phyloP scores from a whole-genome alignment of 2,797 vertebrate genomes.

The Acanthurus tractus region DNA sequence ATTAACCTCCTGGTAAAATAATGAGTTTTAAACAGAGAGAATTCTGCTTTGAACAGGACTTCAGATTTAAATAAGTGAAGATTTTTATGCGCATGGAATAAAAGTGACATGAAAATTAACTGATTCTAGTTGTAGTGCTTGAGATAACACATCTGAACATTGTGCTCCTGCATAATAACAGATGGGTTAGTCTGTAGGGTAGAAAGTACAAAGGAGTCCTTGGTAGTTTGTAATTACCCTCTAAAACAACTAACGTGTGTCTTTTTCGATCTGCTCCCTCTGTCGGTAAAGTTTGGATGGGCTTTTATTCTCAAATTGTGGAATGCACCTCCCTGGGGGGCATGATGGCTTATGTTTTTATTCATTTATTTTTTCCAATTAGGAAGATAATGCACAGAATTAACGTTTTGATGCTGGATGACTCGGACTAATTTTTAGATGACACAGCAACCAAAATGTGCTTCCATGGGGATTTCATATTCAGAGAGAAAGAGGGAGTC shows the following conservation, averaged over 20 bases:
- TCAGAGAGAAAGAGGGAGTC: no score
- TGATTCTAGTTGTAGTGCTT: not conserved
- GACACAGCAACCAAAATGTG: no score
- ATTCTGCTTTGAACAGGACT: not conserved
- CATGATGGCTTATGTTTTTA: no score
- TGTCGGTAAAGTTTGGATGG: not conserved
- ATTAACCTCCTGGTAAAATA: slow-evolving; percentile 12
- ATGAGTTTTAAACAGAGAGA: slow-evolving; percentile 24
- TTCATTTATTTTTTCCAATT: no score
- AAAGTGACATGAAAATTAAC: slow-evolving; percentile 5
- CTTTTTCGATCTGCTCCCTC: not conserved
- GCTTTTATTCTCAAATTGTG: no score
- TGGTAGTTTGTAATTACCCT: not conserved
- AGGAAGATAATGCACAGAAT: no score
- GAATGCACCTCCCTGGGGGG: no score
- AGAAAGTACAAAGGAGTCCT: not conserved
- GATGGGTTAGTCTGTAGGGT: not conserved
- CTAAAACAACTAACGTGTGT: not conserved
- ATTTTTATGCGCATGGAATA: not conserved
- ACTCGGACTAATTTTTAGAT: no score
- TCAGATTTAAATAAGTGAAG: not conserved
- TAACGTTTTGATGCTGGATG: no score
- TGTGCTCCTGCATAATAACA: not conserved
- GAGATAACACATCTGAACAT: not conserved
- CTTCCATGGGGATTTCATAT: no score